These are phyloP conservation scores for Zele albiditarsus DNA, from an alignment of 2,888 invertebrate genomes.

Conservation along the genomic window DNA sequence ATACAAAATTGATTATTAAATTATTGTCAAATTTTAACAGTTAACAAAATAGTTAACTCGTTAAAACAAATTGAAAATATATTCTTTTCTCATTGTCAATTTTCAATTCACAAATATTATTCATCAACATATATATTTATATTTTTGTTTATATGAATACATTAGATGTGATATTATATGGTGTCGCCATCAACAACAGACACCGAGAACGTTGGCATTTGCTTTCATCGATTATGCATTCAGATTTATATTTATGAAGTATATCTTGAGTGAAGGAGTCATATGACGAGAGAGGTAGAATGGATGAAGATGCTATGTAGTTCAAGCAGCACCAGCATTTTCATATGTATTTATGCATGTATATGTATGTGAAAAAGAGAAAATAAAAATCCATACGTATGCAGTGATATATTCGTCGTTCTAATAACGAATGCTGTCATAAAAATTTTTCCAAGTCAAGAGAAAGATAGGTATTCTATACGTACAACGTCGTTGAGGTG, in stretches of 20 bases:
- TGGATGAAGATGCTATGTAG: background rate
- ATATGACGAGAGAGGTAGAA: background rate
- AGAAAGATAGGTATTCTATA: background rate
- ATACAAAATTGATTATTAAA: too few species aligned
- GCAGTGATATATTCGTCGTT: constrained; percentile 55
- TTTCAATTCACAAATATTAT: background rate
- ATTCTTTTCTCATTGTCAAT: background rate
- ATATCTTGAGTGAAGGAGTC: constrained; percentile 49
- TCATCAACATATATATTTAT: background rate
- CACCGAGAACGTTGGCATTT: constrained; percentile 48
- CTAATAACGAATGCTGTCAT: constrained; percentile 61
- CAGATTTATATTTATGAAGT: constrained; percentile 68
- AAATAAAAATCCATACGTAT: constrained; percentile 22
- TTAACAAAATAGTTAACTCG: too few species aligned
- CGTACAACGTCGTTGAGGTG: constrained; percentile 51
- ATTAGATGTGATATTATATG: constrained; percentile 25
- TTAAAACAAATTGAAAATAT: too few species aligned
- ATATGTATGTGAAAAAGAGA: constrained; percentile 13
- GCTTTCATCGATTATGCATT: constrained; percentile 69
- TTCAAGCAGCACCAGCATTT: background rate
- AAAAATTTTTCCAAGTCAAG: constrained; percentile 51
- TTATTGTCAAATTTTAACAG: too few species aligned
- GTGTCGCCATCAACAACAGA: constrained; percentile 22
- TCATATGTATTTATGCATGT: background rate
- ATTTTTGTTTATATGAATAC: constrained; percentile 2